Evolutionary conservation across 2,888 invertebrate species (phyloP).

Genomic region (Agrilus cyanescens): DNA sequence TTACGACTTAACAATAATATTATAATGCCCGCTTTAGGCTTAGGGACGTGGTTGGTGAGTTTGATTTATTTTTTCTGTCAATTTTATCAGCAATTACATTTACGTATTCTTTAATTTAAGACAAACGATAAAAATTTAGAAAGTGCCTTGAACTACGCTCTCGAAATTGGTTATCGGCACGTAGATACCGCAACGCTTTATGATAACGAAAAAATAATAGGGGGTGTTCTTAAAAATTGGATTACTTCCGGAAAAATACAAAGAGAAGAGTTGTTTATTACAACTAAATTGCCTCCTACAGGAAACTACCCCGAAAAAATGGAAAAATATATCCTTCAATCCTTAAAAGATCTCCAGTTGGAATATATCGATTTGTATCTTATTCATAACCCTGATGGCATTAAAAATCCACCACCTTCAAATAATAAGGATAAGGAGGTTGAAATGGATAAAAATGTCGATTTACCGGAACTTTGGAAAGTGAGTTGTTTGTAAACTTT

Average conservation of each 20-base stretch:
- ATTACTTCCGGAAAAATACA: slow-evolving; percentile 50
- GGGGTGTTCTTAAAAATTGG: slow-evolving; percentile 58
- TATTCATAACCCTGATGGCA: slow-evolving; percentile 60
- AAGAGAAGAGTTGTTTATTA: slow-evolving; percentile 67
- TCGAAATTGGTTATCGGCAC: slow-evolving; percentile 66
- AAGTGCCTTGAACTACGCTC: slow-evolving; percentile 50
- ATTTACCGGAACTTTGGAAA: slow-evolving; percentile 60
- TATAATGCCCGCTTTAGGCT: slow-evolving; percentile 16
- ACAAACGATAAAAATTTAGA: slow-evolving; percentile 52
- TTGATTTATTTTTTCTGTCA: slow-evolving; percentile 1
- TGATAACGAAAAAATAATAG: slow-evolving; percentile 61
- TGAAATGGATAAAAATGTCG: slow-evolving; percentile 44
- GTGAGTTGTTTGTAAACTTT: slow-evolving; percentile 25
- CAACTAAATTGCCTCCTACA: slow-evolving; percentile 61
- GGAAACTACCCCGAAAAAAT: slow-evolving; percentile 48
- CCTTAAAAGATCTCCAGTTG: slow-evolving; percentile 54
- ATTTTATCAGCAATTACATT: slow-evolving; percentile 3
- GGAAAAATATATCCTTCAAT: slow-evolving; percentile 48
- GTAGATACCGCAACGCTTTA: slow-evolving; percentile 69
- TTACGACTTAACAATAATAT: too few relatives aligned
- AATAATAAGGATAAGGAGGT: slow-evolving; percentile 22
- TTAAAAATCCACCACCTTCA: slow-evolving; percentile 46
- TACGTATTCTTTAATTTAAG: slow-evolving; percentile 29
- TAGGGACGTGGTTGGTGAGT: slow-evolving; percentile 20
- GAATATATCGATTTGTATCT: slow-evolving; percentile 72